Evolutionary conservation across 2,888 invertebrate genomes (phyloP).

Genomic region (Anorthoa munda): DNA sequence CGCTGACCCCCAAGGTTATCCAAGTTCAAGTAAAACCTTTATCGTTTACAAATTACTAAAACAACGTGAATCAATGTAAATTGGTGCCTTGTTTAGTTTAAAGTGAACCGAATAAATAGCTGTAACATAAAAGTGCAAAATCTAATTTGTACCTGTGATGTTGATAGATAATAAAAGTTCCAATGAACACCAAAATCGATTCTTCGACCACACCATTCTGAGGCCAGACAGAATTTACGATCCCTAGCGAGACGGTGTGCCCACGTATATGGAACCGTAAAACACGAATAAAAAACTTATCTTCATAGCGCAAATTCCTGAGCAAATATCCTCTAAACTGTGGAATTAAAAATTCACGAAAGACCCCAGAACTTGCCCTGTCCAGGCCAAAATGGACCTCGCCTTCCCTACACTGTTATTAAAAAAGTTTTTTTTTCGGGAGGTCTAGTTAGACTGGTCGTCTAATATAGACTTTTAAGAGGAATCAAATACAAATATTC

Average conservation of each 20-base stretch:
- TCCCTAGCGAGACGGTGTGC: constrained; percentile 26
- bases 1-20: no score
- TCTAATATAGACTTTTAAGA: constrained; percentile 72
- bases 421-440: constrained; percentile 57
- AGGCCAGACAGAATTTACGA: constrained; percentile 54
- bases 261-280: constrained; percentile 53
- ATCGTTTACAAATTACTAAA: no score
- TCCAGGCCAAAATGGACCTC: constrained; percentile 40
- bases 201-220: constrained; percentile 19
- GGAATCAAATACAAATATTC: constrained; percentile 87
- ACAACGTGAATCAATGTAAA: no score
- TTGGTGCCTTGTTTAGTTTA: no score
- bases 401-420: constrained; percentile 11
- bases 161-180: constrained; percentile 7
- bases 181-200: constrained; percentile 28
- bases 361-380: constrained; percentile 37
- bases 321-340: constrained; percentile 79
- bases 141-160: no score
- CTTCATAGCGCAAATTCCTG: constrained; percentile 76
- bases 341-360: constrained; percentile 80
- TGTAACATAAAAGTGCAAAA: no score
- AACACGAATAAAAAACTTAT: constrained; percentile 70
- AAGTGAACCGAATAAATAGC: no score
- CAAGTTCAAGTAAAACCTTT: no score
- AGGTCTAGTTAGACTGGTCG: constrained; percentile 71